phyloP scores from a whole-genome alignment of 2,113 vertebrate species.

The Trinectes maculatus region DNA sequence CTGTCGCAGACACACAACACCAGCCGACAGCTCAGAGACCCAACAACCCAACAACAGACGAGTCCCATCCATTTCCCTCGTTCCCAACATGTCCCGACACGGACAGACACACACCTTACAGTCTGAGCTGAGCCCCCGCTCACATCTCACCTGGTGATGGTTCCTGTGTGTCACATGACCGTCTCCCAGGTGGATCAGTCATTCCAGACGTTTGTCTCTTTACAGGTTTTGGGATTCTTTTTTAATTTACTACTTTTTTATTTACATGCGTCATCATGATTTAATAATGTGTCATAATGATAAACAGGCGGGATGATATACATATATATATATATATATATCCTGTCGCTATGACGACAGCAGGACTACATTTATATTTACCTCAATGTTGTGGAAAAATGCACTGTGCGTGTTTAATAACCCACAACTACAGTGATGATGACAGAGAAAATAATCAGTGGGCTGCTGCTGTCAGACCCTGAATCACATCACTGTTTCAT shows the following conservation, averaged over 20 bases:
- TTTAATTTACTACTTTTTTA: too few species aligned
- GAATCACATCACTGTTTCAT: not conserved
- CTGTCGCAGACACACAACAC: slow-evolving; percentile 64
- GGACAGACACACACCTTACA: not conserved
- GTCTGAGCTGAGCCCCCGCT: slow-evolving; percentile 32
- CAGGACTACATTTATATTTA: not conserved
- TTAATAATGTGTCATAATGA: too few species aligned
- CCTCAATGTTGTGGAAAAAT: not conserved
- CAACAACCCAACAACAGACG: slow-evolving; percentile 57
- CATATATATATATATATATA: too few species aligned
- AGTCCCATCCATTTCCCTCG: slow-evolving; percentile 39
- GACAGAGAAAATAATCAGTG: not conserved
- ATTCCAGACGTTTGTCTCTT: not conserved
- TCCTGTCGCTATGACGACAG: too few species aligned
- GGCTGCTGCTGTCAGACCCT: not conserved
- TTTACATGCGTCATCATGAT: too few species aligned
- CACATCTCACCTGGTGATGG: not conserved
- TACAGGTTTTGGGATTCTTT: not conserved
- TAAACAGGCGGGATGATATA: too few species aligned
- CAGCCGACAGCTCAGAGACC: slow-evolving; percentile 53
- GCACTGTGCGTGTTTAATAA: not conserved
- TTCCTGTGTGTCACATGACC: not conserved
- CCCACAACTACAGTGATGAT: not conserved
- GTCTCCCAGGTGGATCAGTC: not conserved
- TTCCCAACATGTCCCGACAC: slow-evolving; percentile 35